A percentile compares a stretch with the other conserved stretches of the same genome.
These are phyloP conservation scores for Prolemur simus DNA, from an alignment of 2,113 vertebrate species.

Conservation along the genomic window DNA sequence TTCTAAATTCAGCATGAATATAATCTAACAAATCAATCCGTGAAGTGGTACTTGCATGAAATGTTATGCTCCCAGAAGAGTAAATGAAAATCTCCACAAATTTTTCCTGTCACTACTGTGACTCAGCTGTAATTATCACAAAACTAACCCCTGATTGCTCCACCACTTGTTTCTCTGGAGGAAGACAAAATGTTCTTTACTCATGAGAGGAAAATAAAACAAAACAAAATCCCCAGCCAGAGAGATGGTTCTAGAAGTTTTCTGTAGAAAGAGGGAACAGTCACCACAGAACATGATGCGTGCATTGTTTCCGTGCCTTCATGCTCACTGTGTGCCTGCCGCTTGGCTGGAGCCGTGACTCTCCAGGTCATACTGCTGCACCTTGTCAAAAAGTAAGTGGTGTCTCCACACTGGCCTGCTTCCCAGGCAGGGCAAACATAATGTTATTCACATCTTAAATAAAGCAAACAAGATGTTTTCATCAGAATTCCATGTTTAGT, in stretches of 20 bases:
- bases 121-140: neutral
- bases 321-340: neutral
- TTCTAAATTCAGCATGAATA: neutral
- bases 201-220: neutral
- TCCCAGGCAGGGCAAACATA: neutral
- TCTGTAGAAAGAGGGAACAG: neutral
- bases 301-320: fast-evolving
- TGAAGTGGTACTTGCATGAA: neutral
- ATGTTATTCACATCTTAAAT: neutral
- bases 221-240: neutral
- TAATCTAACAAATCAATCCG: neutral
- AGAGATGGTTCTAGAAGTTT: neutral
- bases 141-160: neutral
- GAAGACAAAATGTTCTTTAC: neutral
- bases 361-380: fast-evolving
- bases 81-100: neutral
- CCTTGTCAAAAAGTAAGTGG: fast-evolving
- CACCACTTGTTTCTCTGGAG: neutral
- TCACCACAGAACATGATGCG: fast-evolving
- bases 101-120: neutral
- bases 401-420: fast-evolving
- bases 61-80: neutral
- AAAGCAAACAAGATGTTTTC: neutral
- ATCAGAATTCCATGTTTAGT: neutral
- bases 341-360: fast-evolving